These are phyloP conservation scores for Pseudococcus viburni DNA, from an alignment of 2,888 invertebrate species.

Conservation along the genomic window DNA sequence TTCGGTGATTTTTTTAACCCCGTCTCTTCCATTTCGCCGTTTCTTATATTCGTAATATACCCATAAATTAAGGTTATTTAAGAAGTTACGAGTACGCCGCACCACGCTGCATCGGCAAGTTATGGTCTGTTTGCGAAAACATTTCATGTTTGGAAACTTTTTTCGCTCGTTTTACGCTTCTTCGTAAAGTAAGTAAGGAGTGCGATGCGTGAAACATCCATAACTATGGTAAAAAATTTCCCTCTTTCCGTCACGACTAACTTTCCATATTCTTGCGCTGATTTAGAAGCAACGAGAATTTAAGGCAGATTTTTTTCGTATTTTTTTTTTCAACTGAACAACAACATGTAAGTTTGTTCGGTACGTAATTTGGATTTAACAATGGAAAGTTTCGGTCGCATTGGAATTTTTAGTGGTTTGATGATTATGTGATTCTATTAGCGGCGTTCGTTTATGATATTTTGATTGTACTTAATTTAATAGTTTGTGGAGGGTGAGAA, in stretches of 20 bases:
- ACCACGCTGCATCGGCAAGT: not conserved
- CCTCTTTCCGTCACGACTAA: not conserved
- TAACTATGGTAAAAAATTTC: slow-evolving; percentile 17
- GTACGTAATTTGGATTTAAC: not conserved
- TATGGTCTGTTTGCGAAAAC: slow-evolving; percentile 10
- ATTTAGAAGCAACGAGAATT: not conserved
- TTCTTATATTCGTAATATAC: not conserved
- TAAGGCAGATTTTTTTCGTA: not conserved
- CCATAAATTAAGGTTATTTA: not conserved
- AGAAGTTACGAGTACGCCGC: not conserved
- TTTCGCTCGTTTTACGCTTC: not conserved
- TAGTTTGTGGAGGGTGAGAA: not conserved
- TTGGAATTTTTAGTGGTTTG: not conserved
- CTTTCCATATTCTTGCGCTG: slow-evolving; percentile 27
- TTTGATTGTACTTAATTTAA: not conserved
- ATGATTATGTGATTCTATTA: not conserved
- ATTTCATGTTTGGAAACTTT: slow-evolving; percentile 26
- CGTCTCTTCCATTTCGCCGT: not conserved
- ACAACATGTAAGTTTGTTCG: not conserved
- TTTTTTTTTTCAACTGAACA: slow-evolving; percentile 4
- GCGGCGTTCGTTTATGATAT: not conserved
- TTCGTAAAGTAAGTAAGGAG: not conserved
- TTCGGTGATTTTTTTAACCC: not conserved
- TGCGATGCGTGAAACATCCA: slow-evolving; percentile 32
- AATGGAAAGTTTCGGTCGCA: not conserved